These are phyloP conservation scores for Bothrops jararaca DNA, from an alignment of 2,113 vertebrate species.

Conservation along the genomic window DNA sequence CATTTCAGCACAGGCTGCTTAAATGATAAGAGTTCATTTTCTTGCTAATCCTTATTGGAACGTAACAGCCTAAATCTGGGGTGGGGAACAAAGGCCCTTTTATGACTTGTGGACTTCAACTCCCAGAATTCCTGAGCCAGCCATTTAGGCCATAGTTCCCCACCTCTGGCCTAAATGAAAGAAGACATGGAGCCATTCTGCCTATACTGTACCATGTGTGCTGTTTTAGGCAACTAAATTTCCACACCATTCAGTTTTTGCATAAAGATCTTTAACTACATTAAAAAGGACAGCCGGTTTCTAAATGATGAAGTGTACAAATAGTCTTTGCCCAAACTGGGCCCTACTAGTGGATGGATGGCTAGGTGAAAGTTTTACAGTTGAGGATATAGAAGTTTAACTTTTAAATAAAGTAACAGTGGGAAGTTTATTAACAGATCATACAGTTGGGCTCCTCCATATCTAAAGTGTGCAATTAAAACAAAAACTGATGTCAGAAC, in stretches of 20 bases:
- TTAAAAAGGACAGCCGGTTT: background rate
- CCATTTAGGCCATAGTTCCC: background rate
- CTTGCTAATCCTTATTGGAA: background rate
- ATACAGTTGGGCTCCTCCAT: background rate
- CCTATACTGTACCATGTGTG: background rate
- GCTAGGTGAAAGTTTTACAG: background rate
- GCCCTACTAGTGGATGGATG: background rate
- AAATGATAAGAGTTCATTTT: background rate
- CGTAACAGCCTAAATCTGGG: background rate
- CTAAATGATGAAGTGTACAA: background rate
- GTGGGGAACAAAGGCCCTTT: background rate
- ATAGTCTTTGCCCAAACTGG: background rate
- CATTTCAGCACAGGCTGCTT: background rate
- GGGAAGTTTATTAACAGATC: background rate
- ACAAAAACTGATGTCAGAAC: background rate
- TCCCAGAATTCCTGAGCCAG: background rate
- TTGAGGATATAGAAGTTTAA: background rate
- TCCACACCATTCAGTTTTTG: background rate
- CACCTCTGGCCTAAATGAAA: background rate
- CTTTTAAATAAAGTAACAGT: background rate
- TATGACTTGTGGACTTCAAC: background rate
- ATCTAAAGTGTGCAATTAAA: background rate
- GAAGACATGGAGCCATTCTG: background rate
- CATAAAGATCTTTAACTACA: background rate
- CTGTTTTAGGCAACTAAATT: background rate